A percentile compares a stretch with the other conserved stretches of the same genome.
Conservation (phyloP, 2,113 vertebrate species). For the Murina feae region DNA sequence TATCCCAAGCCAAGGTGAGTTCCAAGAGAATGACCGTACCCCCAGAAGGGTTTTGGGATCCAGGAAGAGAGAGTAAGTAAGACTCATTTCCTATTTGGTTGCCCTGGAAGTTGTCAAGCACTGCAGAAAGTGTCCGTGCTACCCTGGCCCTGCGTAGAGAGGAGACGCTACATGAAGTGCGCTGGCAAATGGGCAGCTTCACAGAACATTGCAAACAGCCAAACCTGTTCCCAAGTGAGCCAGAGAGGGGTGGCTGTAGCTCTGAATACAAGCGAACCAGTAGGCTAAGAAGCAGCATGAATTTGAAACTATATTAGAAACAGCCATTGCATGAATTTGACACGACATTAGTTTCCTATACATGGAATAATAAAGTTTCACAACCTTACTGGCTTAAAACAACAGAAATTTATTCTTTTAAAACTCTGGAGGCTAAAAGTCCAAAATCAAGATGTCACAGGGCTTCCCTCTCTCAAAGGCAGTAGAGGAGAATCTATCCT, state of each 20-base stretch:
- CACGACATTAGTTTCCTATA: background rate
- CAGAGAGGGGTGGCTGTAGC: background rate
- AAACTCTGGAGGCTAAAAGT: background rate
- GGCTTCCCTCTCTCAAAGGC: background rate
- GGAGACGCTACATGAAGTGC: background rate
- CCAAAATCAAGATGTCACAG: background rate
- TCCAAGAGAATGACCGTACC: background rate
- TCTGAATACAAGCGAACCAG: background rate
- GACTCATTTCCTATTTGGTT: background rate
- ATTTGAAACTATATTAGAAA: no score
- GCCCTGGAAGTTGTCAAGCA: background rate
- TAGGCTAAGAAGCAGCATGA: background rate
- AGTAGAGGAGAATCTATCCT: background rate
- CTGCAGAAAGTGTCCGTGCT: background rate
- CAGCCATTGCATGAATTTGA: background rate
- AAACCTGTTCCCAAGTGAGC: background rate
- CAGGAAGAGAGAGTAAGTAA: background rate
- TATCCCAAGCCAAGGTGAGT: background rate
- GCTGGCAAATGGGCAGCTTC: background rate
- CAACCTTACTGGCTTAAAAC: background rate
- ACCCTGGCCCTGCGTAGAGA: background rate
- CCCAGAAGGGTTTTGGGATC: background rate
- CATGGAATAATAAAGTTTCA: background rate
- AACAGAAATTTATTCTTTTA: background rate
- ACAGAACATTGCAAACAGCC: background rate